Evolutionary conservation across 2,888 invertebrate species (phyloP).

Genomic region (Crocallis elinguaria): DNA sequence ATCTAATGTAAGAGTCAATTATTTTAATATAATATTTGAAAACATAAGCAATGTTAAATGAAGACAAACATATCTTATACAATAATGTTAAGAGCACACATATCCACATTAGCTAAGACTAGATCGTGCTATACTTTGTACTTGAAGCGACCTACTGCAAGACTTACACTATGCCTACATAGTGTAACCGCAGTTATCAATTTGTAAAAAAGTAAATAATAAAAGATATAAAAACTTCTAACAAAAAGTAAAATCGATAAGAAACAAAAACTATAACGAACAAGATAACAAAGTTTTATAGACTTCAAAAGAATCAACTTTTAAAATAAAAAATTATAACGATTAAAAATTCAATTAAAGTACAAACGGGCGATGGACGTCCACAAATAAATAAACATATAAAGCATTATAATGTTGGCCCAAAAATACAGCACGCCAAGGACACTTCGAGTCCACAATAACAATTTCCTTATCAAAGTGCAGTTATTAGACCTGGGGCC

Average conservation of each 20-base stretch:
- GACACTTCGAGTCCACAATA: neutral
- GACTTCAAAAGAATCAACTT: slow-evolving; percentile 7
- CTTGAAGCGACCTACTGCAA: slow-evolving; percentile 24
- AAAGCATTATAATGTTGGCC: neutral
- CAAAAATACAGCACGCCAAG: neutral
- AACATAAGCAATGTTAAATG: slow-evolving; percentile 18
- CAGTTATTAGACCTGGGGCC: no score
- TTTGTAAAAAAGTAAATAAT: neutral
- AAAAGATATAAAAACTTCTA: neutral
- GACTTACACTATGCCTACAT: slow-evolving; percentile 29
- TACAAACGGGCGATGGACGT: slow-evolving; percentile 1
- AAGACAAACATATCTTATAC: slow-evolving; percentile 14
- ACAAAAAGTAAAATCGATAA: slow-evolving; percentile 8
- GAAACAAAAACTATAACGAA: slow-evolving; percentile 6
- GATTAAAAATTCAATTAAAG: neutral
- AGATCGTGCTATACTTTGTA: slow-evolving; percentile 27
- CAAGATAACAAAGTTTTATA: slow-evolving; percentile 9
- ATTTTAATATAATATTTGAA: neutral
- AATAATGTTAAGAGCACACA: slow-evolving; percentile 58
- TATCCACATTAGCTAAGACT: slow-evolving; percentile 68
- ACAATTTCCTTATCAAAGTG: neutral
- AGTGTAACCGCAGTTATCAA: slow-evolving; percentile 28
- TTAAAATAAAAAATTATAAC: slow-evolving; percentile 12
- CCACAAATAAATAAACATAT: slow-evolving; percentile 6
- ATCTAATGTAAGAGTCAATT: neutral